A percentile compares a stretch with the other conserved stretches of the same genome.
These are phyloP conservation scores for Calliscelio sp. DNA, from an alignment of 2,888 invertebrate species.

Conservation along the genomic window DNA sequence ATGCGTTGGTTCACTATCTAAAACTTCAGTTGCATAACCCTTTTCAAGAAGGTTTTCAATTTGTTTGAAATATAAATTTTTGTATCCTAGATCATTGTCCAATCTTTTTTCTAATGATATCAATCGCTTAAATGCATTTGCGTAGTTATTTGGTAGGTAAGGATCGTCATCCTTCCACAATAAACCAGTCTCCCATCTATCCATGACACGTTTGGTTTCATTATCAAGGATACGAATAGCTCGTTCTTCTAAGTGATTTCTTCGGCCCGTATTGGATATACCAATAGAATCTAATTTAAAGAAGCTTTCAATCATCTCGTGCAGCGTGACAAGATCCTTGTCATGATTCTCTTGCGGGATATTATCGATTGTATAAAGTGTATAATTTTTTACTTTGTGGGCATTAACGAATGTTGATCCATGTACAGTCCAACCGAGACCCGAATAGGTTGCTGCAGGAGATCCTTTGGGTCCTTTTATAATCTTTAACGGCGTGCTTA, in stretches of 20 bases:
- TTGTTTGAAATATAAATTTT: background rate
- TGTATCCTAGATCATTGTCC: background rate
- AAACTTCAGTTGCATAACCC: background rate
- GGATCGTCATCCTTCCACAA: background rate
- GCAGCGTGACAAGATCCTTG: background rate
- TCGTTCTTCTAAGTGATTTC: background rate
- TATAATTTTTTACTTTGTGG: too few species aligned
- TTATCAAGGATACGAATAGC: background rate
- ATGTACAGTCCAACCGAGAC: conserved; percentile 77
- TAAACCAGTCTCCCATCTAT: conserved; percentile 40
- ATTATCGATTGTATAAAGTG: too few species aligned
- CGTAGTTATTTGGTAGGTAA: background rate
- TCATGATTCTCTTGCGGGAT: too few species aligned
- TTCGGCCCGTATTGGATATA: background rate
- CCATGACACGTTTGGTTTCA: background rate
- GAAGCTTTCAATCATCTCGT: background rate
- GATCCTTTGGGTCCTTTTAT: background rate
- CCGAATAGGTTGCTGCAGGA: background rate
- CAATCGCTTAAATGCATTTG: background rate
- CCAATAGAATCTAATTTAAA: background rate
- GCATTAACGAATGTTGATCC: too few species aligned
- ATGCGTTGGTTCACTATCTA: background rate
- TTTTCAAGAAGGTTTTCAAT: background rate
- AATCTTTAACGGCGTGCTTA: background rate
- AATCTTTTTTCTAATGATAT: background rate